Evolutionary conservation across 1,140 invertebrate genomes (phyloP).

Genomic region (Acromyrmex charruanus): DNA sequence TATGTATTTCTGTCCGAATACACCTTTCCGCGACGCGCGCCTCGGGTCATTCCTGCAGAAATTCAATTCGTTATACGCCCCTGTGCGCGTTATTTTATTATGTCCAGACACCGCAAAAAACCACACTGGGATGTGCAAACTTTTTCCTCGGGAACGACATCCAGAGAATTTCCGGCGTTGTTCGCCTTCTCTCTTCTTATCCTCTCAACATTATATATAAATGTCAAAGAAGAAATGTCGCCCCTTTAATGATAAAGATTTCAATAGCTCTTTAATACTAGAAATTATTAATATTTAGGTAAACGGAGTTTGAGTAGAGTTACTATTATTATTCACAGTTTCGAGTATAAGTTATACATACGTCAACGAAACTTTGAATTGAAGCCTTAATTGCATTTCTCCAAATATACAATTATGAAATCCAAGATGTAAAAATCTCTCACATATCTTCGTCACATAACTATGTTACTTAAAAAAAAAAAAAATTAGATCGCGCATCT

Average conservation of each 20-base stretch:
- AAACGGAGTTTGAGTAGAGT: not conserved
- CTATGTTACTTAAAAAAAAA: not conserved
- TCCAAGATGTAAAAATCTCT: not conserved
- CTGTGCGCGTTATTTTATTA: slow-evolving; percentile 53
- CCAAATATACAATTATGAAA: not conserved
- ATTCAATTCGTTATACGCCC: slow-evolving; percentile 52
- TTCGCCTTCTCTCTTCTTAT: not conserved
- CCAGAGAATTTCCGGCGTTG: not conserved
- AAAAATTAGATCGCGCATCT: not conserved
- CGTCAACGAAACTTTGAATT: not conserved
- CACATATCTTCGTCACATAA: not conserved
- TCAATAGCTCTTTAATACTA: not conserved
- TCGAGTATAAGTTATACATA: not conserved
- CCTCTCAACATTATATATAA: not conserved
- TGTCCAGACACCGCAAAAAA: slow-evolving; percentile 43
- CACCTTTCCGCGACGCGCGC: not conserved
- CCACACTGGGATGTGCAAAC: slow-evolving; percentile 5
- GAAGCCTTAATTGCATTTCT: not conserved
- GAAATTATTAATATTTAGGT: not conserved
- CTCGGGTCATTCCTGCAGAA: slow-evolving; percentile 42
- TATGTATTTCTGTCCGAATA: slow-evolving; percentile 34
- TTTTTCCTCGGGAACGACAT: slow-evolving; percentile 7
- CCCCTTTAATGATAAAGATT: not conserved
- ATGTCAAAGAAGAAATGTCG: not conserved
- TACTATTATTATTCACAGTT: not conserved